Evolutionary conservation across 2,113 vertebrate genomes (phyloP).

Genomic region (Prinia subflava): DNA sequence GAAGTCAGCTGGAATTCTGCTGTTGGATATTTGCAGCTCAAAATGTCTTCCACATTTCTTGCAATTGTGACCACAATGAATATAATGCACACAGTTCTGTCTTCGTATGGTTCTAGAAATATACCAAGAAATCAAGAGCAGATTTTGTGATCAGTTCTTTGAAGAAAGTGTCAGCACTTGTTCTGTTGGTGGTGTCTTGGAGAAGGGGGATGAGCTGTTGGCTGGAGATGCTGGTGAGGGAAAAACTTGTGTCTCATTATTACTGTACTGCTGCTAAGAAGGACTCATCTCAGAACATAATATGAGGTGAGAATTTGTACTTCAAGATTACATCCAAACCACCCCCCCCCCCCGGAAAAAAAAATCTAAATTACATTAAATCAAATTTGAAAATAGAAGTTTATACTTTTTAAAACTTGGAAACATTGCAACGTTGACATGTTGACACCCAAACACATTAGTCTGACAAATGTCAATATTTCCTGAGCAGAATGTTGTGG

Average conservation of each 20-base stretch:
- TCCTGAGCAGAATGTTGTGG: background rate
- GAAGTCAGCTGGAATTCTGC: background rate
- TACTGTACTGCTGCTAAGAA: background rate
- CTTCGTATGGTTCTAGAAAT: background rate
- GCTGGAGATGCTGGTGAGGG: background rate
- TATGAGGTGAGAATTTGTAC: background rate
- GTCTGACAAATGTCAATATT: background rate
- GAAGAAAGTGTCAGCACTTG: background rate
- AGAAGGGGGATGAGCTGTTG: background rate
- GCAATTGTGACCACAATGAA: background rate
- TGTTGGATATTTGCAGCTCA: background rate
- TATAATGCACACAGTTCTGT: accelerated
- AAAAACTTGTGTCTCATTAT: background rate
- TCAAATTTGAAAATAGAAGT: background rate
- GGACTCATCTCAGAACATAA: background rate
- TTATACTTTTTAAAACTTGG: background rate
- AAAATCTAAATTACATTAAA: background rate
- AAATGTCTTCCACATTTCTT: background rate
- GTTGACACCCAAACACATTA: background rate
- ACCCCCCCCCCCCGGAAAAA: no score
- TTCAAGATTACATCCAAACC: background rate
- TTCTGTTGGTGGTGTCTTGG: background rate
- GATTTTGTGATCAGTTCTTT: background rate
- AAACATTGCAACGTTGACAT: background rate
- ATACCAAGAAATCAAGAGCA: background rate